These are phyloP conservation scores for Phocides pigmalion DNA, from an alignment of 1,140 invertebrate genomes.

Conservation along the genomic window DNA sequence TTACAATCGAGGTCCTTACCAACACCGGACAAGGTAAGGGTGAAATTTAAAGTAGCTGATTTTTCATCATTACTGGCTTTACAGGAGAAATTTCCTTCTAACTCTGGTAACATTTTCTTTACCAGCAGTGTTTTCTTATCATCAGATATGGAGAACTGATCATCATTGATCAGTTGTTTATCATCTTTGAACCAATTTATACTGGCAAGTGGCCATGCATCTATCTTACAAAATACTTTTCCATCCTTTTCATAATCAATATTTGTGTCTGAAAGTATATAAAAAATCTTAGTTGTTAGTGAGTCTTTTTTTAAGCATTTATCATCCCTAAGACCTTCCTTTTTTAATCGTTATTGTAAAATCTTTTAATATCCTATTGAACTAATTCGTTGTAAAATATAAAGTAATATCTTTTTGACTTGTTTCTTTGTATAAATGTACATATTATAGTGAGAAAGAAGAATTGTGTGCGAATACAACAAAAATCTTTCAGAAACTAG, in stretches of 20 bases:
- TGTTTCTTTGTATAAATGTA: too few relatives aligned
- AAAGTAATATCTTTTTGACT: too few relatives aligned
- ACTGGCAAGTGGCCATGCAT: not conserved
- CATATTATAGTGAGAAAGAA: too few relatives aligned
- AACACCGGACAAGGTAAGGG: not conserved
- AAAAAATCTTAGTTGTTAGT: too few relatives aligned
- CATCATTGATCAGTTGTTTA: not conserved
- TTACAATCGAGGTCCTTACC: not conserved
- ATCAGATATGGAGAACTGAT: slow-evolving; percentile 1
- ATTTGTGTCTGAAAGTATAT: slow-evolving; percentile 5
- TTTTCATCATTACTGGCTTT: slow-evolving; percentile 4
- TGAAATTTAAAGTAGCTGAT: not conserved
- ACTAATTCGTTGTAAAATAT: too few relatives aligned
- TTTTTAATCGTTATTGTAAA: too few relatives aligned
- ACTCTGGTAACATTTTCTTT: slow-evolving; percentile 10
- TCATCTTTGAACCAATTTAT: slow-evolving; percentile 3
- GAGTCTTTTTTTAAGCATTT: too few relatives aligned
- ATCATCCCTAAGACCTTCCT: too few relatives aligned
- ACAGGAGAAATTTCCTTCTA: slow-evolving; percentile 12
- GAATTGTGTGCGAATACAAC: too few relatives aligned
- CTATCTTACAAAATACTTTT: slow-evolving; percentile 3
- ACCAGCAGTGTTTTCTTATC: slow-evolving; percentile 8
- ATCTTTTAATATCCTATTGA: too few relatives aligned
- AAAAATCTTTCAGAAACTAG: too few relatives aligned
- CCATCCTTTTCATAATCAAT: slow-evolving; percentile 3